Evolutionary conservation across 2,888 invertebrate genomes (phyloP), one percentile per base, ranked within the genome.

Genomic region (Scaptomyza flava): DNA sequence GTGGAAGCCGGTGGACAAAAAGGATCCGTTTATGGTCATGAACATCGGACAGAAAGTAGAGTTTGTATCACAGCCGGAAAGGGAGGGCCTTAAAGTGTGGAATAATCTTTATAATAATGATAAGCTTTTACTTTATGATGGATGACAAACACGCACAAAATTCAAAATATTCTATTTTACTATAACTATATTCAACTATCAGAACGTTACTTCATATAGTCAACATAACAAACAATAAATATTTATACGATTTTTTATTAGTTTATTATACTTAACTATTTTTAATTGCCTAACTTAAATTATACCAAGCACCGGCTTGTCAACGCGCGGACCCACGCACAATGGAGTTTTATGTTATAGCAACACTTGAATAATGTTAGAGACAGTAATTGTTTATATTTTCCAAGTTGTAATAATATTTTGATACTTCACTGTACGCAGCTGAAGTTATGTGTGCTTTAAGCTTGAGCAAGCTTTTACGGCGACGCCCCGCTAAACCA

Each of bases 61-160:
- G 27, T 63, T 90, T 33, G 67, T 81, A 36, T 63, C 82, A 4
- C 77, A 86, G 46, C 73, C 79, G 0, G 91, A 92, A 68, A 78
- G 79, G 4, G 71, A 81, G 1, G 87, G 89, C 31, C 50, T 92
- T 0, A 61, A 80, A 30, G 65, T 89, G 0, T 92, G 92, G 91
- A 86, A 91, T 68, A 63, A 72, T 12, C 57, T 91, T 3, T 91
- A 91, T 60, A 66, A 77, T 4, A 69, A 77, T 7, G 62, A 78
- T 20, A 60, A 80, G 6, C 46, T 61, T 14, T 60, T 54, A 8
- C 77, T 78, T 0, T 80, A 59, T 34, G 69, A 46, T 11, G 38
- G 27, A 4, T 62, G 6, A 43, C 48, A 45, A 6, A 2, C 3
- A 8, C 8, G 1, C 0, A 20, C n/a, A 31, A 57, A 14, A 31